Percentiles rank a stretch among this genome's conserved stretches.
Conservation (phyloP, 2,797 vertebrate genomes). For the Adelosebastes latens region DNA sequence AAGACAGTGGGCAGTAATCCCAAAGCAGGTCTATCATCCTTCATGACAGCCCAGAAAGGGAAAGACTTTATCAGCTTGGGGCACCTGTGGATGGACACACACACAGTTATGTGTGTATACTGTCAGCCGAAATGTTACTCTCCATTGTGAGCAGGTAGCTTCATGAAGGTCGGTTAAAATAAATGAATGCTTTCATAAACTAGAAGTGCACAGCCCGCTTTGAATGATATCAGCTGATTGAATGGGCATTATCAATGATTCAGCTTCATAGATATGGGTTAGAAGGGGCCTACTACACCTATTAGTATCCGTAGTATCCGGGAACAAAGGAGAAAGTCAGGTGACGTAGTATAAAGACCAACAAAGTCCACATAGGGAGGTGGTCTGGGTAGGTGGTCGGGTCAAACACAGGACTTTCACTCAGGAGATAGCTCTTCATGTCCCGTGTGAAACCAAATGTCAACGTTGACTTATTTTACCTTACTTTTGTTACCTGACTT, state of each 20-base stretch:
- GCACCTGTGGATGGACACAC: constrained; percentile 1
- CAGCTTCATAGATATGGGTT: background rate
- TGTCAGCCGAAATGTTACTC: background rate
- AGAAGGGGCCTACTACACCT: background rate
- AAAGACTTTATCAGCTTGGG: constrained; percentile 16
- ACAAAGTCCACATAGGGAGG: background rate
- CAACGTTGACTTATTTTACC: background rate
- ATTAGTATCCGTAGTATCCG: too few species aligned
- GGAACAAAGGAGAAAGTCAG: background rate
- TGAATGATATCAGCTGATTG: background rate
- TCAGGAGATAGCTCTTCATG: background rate
- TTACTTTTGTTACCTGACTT: background rate
- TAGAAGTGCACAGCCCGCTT: background rate
- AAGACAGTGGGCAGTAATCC: constrained; percentile 28
- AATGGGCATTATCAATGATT: background rate
- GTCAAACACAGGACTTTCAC: background rate
- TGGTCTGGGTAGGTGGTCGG: too few species aligned
- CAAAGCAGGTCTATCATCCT: constrained; percentile 21
- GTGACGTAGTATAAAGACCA: background rate
- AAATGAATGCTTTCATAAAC: background rate
- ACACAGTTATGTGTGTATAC: background rate
- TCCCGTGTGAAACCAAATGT: background rate
- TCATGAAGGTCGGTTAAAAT: background rate
- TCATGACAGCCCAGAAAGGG: constrained; percentile 11
- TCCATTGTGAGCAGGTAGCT: background rate